phyloP scores from a whole-genome alignment of 2,888 invertebrate species.

The Pseudeuparius sepicola region DNA sequence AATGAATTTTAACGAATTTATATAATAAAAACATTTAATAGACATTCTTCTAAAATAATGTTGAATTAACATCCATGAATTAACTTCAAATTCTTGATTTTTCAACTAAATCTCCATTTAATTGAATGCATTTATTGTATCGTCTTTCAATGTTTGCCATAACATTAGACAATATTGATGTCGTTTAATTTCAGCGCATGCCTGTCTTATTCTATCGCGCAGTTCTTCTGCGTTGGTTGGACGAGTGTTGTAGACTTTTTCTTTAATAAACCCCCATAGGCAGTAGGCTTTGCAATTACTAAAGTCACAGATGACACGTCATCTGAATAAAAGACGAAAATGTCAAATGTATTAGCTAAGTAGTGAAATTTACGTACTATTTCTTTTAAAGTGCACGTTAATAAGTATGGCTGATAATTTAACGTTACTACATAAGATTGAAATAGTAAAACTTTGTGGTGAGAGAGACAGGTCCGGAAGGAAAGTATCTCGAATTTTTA shows the following conservation, averaged over 20 bases:
- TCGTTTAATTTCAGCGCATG: constrained; percentile 2
- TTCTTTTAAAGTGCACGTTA: constrained; percentile 3
- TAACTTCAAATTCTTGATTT: constrained; percentile 1
- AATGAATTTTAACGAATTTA: constrained; percentile 2
- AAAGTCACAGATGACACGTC: constrained; percentile 6
- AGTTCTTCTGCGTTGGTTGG: no score
- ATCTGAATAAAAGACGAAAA: constrained; percentile 8
- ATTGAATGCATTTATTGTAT: constrained; percentile 3
- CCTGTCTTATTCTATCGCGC: no score
- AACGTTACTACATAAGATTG: constrained; percentile 8
- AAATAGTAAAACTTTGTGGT: constrained; percentile 8
- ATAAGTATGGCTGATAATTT: constrained; percentile 4
- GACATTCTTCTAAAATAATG: constrained; percentile 2
- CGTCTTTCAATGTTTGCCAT: constrained; percentile 2
- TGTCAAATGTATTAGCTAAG: constrained; percentile 1
- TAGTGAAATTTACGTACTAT: constrained; percentile 4
- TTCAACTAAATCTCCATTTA: constrained; percentile 3
- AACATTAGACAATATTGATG: constrained; percentile 1
- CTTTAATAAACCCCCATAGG: no score
- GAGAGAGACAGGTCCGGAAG: constrained; percentile 3
- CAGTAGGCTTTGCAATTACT: constrained; percentile 9
- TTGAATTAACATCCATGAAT: constrained; percentile 1
- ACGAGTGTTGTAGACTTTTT: no score
- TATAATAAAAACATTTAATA: constrained; percentile 1
- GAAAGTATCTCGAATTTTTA: constrained; percentile 3